These are phyloP conservation scores for Phalera bucephala DNA, from an alignment of 2,888 invertebrate genomes.

Conservation along the genomic window DNA sequence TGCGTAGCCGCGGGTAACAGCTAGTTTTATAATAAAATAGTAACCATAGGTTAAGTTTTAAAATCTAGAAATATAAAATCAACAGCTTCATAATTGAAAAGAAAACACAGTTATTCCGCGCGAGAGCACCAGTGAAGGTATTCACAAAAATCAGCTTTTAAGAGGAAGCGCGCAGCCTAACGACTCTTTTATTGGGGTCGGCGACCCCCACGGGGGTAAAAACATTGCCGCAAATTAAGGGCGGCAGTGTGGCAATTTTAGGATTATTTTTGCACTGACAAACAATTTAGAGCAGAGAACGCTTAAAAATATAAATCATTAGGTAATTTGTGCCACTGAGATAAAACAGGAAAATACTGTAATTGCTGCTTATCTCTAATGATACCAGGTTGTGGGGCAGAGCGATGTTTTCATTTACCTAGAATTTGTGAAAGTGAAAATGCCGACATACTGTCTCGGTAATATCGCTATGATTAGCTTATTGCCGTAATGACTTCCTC, in stretches of 20 bases:
- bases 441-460: no score
- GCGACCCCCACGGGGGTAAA: slow-evolving; percentile 30
- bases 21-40: no score
- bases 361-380: neutral
- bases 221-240: slow-evolving; percentile 36
- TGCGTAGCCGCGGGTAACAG: no score
- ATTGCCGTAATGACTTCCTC: no score
- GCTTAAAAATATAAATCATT: slow-evolving; percentile 34
- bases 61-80: no score
- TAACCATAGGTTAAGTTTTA: no score
- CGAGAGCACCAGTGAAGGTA: neutral
- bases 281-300: no score
- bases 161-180: slow-evolving; percentile 28
- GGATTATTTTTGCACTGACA: slow-evolving; percentile 29
- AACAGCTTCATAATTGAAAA: neutral
- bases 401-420: no score
- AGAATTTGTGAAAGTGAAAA: no score
- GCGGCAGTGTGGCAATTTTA: slow-evolving; percentile 33
- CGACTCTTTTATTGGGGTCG: slow-evolving; percentile 38
- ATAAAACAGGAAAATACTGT: neutral
- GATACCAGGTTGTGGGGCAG: no score
- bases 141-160: slow-evolving; percentile 21
- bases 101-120: neutral
- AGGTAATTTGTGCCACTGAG: neutral
- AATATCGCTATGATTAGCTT: no score